Evolutionary conservation across 2,888 invertebrate species (phyloP).

Genomic region (Kuschelorhynchus macadamiae): DNA sequence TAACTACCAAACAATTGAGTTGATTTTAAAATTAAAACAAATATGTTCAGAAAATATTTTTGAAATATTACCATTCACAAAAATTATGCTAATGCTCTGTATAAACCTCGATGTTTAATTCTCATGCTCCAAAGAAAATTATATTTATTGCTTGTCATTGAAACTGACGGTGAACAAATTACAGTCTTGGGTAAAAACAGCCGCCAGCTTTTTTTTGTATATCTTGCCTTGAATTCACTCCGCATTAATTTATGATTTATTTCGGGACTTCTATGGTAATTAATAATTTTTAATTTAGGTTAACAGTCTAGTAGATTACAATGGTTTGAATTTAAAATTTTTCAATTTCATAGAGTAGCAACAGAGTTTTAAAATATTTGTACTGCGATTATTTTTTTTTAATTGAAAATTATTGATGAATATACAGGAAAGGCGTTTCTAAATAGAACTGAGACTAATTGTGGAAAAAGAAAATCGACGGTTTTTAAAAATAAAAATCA

Average conservation of each 20-base stretch:
- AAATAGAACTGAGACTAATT: too few relatives aligned
- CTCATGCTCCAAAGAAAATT: conserved; percentile 38
- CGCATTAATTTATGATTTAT: conserved; percentile 45
- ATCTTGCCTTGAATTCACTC: conserved; percentile 42
- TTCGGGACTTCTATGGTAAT: neutral
- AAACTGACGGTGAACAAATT: conserved; percentile 56
- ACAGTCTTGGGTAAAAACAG: conserved; percentile 48
- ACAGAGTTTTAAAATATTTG: too few relatives aligned
- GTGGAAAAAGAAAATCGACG: too few relatives aligned
- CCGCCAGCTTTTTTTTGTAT: conserved; percentile 32
- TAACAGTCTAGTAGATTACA: too few relatives aligned
- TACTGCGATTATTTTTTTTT: too few relatives aligned
- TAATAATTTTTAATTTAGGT: too few relatives aligned
- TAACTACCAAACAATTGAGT: too few relatives aligned
- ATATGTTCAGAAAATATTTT: neutral
- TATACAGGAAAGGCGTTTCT: too few relatives aligned
- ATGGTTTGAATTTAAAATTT: too few relatives aligned
- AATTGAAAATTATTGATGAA: too few relatives aligned
- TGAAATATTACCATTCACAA: conserved; percentile 5
- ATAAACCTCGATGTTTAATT: conserved; percentile 29
- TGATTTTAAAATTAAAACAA: neutral
- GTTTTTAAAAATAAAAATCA: too few relatives aligned
- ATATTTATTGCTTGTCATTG: conserved; percentile 56
- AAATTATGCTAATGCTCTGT: conserved; percentile 22
- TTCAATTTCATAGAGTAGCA: too few relatives aligned